Evolutionary conservation across 1,140 invertebrate species (phyloP), one percentile per base, ranked within the genome.

Genomic region (Apolygus lucorum): DNA sequence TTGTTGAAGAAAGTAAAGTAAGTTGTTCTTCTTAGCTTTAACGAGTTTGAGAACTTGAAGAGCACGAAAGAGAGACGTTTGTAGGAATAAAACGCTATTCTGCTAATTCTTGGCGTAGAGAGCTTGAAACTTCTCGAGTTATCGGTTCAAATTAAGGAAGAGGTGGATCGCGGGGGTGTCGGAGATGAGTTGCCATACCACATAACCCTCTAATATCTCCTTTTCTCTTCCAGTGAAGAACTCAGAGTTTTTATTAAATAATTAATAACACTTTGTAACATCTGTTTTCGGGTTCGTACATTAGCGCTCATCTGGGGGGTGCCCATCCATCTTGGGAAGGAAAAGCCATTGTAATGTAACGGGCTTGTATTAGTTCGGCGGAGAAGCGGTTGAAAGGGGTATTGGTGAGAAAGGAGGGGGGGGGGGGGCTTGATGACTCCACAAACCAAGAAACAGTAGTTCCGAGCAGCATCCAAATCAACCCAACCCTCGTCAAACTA

Each of bases 371-470:
- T 59, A 59, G 54, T 59, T 59, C 34, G 8, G 17, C 8, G 34
- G 34, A 49, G 17, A 17, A 49, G 34, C 34, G 34, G 34, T 49
- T 49, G 34, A 49, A 49, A 17, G n/a, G n/a, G n/a, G n/a, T n/a
- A n/a, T n/a, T n/a, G n/a, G n/a, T n/a, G n/a, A n/a, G 34, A 17
- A 4, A 17, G 17, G 34, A 42, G 34, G 54, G 22, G 11, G 54
- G 11, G 54, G 54, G 54, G 13, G 11, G 4, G 22, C 54, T 59
- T 59, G 54, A 59, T 59, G 54, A 59, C 22, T 59, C 54, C 22
- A 59, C 54, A 59, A 59, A 59, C 54, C 54, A 59, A 59, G 54
- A 59, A 59, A 59, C 54, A 59, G 54, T 22, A 59, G 54, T 59
- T 59, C 22, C 54, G 4, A 24, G 8, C 13, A 59, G 54, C 22